These are phyloP conservation scores for Euproctis similis DNA, from an alignment of 2,888 invertebrate species.

Conservation along the genomic window DNA sequence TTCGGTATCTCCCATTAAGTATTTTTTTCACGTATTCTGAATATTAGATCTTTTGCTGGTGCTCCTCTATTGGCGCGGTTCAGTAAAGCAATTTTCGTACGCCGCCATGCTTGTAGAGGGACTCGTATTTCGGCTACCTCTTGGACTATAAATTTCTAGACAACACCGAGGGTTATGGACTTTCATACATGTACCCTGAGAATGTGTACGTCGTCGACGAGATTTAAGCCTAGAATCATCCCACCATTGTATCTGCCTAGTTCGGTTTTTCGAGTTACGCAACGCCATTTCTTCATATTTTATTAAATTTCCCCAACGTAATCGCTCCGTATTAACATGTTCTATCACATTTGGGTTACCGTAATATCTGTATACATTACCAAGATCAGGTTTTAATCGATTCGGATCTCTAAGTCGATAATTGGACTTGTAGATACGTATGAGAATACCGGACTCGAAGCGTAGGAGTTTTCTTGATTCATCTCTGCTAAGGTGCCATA, in stretches of 20 bases:
- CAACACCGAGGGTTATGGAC: too few relatives aligned
- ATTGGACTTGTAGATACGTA: conserved; percentile 42
- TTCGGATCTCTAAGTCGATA: conserved; percentile 33
- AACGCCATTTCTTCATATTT: background rate
- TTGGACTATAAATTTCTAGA: too few relatives aligned
- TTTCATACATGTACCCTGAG: too few relatives aligned
- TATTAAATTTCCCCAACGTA: conserved; percentile 28
- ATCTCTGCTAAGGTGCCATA: conserved; percentile 33
- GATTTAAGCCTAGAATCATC: too few relatives aligned
- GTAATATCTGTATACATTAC: conserved; percentile 28
- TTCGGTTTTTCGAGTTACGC: background rate
- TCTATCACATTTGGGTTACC: conserved; percentile 27
- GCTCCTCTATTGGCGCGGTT: too few relatives aligned
- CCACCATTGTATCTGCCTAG: background rate
- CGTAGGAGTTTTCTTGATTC: conserved; percentile 27
- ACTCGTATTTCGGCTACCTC: too few relatives aligned
- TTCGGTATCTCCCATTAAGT: too few relatives aligned
- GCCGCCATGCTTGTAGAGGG: too few relatives aligned
- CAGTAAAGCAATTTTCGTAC: too few relatives aligned
- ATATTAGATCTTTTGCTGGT: too few relatives aligned
- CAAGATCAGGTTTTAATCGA: conserved; percentile 26
- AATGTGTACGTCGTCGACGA: too few relatives aligned
- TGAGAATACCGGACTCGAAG: conserved; percentile 35
- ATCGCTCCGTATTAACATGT: conserved; percentile 32
- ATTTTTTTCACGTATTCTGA: too few relatives aligned